Percentiles rank a stretch among this genome's conserved stretches.
Conservation (phyloP, 2,888 invertebrate species). For the Ornithoptera priamus region DNA sequence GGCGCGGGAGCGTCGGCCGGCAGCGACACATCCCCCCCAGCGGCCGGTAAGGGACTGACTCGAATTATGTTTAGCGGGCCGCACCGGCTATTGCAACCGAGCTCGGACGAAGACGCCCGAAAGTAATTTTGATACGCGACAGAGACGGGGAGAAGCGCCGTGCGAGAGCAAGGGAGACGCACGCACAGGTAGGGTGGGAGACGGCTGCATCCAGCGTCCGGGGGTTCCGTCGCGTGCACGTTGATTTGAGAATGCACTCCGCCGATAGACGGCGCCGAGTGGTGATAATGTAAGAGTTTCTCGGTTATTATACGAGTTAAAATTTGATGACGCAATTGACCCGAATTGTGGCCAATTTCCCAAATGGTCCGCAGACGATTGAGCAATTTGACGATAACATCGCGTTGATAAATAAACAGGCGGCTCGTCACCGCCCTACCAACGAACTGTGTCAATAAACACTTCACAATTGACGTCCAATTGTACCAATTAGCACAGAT, state of each 20-base stretch:
- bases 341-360: conserved; percentile 65
- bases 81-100: conserved; percentile 80
- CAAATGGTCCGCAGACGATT: conserved; percentile 60
- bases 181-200: conserved; percentile 65
- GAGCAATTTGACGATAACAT: conserved; percentile 62
- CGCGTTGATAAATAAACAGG: conserved; percentile 50
- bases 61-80: conserved; percentile 73
- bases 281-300: conserved; percentile 10
- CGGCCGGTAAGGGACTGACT: conserved; percentile 72
- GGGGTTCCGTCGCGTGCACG: conserved; percentile 67
- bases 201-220: conserved; percentile 58
- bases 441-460: conserved; percentile 22
- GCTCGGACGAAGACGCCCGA: conserved; percentile 73
- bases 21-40: conserved; percentile 60
- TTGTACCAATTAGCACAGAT: conserved; percentile 6
- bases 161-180: conserved; percentile 53
- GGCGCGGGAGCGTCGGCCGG: conserved; percentile 56
- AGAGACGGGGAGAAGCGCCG: conserved; percentile 53
- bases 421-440: conserved; percentile 14
- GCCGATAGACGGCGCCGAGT: conserved; percentile 36
- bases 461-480: conserved; percentile 14
- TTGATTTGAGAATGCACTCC: conserved; percentile 66
- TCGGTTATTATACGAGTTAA: conserved; percentile 17
- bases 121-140: conserved; percentile 69
- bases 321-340: conserved; percentile 64